Conservation (phyloP, 2,888 invertebrate species). For the Capitulum mitella region DNA sequence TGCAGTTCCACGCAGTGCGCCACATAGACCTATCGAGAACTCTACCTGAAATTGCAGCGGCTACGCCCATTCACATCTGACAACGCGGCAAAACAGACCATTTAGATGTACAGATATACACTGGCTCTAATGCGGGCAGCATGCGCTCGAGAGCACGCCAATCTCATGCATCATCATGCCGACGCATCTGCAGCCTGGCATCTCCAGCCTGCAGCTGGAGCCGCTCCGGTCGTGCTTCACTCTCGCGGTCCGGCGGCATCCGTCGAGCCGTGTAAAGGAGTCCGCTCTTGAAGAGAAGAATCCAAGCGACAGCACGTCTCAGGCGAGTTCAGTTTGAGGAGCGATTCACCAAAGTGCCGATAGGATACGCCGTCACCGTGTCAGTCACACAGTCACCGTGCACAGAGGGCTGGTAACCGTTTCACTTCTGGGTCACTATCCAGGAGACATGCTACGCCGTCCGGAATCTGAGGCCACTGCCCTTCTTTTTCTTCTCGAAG, state of each 20-base stretch:
- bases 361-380: background rate
- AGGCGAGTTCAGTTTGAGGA: background rate
- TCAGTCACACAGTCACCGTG: too few species aligned
- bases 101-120: background rate
- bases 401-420: too few species aligned
- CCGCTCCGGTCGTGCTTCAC: too few species aligned
- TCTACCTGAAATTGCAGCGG: too few species aligned
- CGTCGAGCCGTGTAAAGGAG: too few species aligned
- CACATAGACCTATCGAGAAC: too few species aligned
- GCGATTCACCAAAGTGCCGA: background rate
- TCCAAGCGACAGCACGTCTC: background rate
- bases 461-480: too few species aligned
- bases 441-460: background rate
- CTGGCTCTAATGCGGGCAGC: background rate
- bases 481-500: background rate
- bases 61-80: background rate
- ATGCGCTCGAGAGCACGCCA: background rate
- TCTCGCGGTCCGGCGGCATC: too few species aligned
- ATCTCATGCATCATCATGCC: background rate
- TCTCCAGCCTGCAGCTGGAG: too few species aligned
- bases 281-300: background rate
- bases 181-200: too few species aligned
- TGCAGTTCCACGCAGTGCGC: too few species aligned
- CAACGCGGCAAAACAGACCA: background rate
- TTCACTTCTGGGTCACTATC: too few species aligned